A percentile compares a stretch with the other conserved stretches of the same genome.
These are phyloP conservation scores for Laupala kohalensis DNA, from an alignment of 1,140 invertebrate genomes.

Conservation along the genomic window DNA sequence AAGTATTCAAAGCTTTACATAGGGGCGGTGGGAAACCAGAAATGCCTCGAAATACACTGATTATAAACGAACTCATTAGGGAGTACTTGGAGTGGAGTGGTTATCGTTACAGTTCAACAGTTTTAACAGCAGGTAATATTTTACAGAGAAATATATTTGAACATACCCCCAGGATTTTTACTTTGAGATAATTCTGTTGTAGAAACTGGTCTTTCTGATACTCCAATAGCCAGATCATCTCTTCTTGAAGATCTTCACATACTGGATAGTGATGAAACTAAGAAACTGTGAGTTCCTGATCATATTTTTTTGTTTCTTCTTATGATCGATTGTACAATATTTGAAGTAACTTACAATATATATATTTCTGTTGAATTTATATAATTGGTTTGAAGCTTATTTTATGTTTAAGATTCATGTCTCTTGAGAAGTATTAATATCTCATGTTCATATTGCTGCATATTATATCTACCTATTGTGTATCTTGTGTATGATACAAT, in stretches of 20 bases:
- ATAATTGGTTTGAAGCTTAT: too few species aligned
- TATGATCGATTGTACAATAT: background rate
- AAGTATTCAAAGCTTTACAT: slow-evolving; percentile 30
- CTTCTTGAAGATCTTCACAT: slow-evolving; percentile 27
- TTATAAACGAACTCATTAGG: slow-evolving; percentile 32
- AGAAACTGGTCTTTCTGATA: slow-evolving; percentile 31
- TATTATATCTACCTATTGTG: too few species aligned
- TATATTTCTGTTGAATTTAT: background rate
- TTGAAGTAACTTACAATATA: background rate
- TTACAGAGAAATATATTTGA: background rate
- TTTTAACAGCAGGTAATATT: slow-evolving; percentile 28
- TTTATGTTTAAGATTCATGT: too few species aligned
- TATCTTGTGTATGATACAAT: too few species aligned
- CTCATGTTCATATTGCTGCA: too few species aligned
- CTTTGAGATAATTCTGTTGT: slow-evolving; percentile 12
- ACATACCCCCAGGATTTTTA: background rate
- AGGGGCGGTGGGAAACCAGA: slow-evolving; percentile 18
- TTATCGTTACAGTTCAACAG: slow-evolving; percentile 30
- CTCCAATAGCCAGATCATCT: slow-evolving; percentile 26
- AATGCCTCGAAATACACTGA: slow-evolving; percentile 24
- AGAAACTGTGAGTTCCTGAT: slow-evolving; percentile 25
- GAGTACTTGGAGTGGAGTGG: slow-evolving; percentile 36
- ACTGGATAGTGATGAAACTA: slow-evolving; percentile 25
- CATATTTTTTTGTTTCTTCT: background rate
- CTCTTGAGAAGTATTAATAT: too few species aligned